Evolutionary conservation across 53 echinoderm and acorn worm genomes (phyloP).

Genomic region (Hippasteria phrygiana): DNA sequence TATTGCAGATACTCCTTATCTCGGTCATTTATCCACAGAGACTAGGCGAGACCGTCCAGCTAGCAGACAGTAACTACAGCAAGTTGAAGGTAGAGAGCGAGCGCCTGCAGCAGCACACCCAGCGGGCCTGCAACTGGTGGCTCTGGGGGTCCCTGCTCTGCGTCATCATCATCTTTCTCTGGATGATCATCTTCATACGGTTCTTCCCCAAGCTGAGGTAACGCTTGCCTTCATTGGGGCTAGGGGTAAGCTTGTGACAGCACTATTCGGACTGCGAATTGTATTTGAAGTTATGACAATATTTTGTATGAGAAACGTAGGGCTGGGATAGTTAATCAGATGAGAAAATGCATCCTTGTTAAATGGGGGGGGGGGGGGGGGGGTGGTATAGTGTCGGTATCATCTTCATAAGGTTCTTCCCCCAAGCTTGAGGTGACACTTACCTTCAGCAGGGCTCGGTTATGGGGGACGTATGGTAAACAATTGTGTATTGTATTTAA

Average conservation of each 20-base stretch:
- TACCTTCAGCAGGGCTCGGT: too few relatives aligned
- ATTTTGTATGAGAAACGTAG: too few relatives aligned
- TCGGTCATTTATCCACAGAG: conserved; percentile 64
- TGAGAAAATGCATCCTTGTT: too few relatives aligned
- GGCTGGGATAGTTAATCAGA: too few relatives aligned
- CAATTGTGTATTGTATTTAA: too few relatives aligned
- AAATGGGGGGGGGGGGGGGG: too few relatives aligned
- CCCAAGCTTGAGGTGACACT: too few relatives aligned
- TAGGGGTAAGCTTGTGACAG: background rate
- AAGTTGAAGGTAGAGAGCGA: conserved; percentile 93
- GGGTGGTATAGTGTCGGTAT: too few relatives aligned
- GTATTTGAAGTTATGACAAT: too few relatives aligned
- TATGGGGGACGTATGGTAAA: too few relatives aligned
- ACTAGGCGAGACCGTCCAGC: conserved; percentile 76
- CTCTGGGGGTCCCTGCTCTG: conserved; percentile 87
- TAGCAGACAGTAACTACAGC: conserved; percentile 85
- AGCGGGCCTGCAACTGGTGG: conserved; percentile 98
- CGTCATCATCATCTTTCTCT: conserved; percentile 89
- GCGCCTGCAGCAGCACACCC: conserved; percentile 86
- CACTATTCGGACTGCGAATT: too few relatives aligned
- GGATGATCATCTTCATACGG: conserved; percentile 96
- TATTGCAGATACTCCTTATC: background rate
- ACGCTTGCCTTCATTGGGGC: background rate
- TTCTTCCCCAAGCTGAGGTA: conserved; percentile 87
- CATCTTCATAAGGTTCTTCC: too few relatives aligned